Base-by-base conservation (phyloP, 2,113 vertebrate genomes). In the Colossoma macropomum region DNA sequence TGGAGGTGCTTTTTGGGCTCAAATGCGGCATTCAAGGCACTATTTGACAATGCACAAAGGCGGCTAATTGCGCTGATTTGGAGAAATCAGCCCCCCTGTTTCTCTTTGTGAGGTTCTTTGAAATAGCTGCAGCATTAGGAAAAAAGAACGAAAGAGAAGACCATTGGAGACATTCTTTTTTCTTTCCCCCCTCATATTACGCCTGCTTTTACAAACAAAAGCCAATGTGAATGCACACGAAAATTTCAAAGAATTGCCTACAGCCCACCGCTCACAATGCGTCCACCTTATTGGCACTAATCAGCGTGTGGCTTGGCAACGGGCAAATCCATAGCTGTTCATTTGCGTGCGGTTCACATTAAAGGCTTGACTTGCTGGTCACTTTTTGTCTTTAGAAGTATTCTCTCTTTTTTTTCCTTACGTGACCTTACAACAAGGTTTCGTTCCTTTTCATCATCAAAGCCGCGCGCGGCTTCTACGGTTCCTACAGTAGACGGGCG, bases 321-420 rank as follows among this genome's bases (percentile, higher is more conserved):
- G 16, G 63, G 30, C 28, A 50, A 52, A 75, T 83, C 74, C 78
- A 63, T 78, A 76, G 59, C 54, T 68, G 77, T 66, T 68, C 68
- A 65, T 75, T 78, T 80, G 71, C 32, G 19, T n/a, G 74, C 65
- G 52, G 21, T 73, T 32, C 50, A 72, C 34, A 77, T 73, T 80
- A 72, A 84, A 73, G 54, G 63, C 69, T 63, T 13, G 68, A 25
- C 30, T 52, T 12, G 25, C 16, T 60, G 63, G 73, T 69, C 77
- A 69, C 71, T 71, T 81, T 75, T 63, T 48, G 72, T 86, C 85
- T 86, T 68, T 41, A 48, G 54, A 80, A 80, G 21, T 48, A 23
- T 38, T 69, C 59, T 34, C 11, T 16, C 32, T 75, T 54, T 66
- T 54, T 48, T 70, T 62, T 11, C 2, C 65, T 68, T 50, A 27